Percentiles rank a stretch among this genome's conserved stretches.
Evolutionary conservation across 2,888 invertebrate species (phyloP).

Genomic region (Biston stratarius): DNA sequence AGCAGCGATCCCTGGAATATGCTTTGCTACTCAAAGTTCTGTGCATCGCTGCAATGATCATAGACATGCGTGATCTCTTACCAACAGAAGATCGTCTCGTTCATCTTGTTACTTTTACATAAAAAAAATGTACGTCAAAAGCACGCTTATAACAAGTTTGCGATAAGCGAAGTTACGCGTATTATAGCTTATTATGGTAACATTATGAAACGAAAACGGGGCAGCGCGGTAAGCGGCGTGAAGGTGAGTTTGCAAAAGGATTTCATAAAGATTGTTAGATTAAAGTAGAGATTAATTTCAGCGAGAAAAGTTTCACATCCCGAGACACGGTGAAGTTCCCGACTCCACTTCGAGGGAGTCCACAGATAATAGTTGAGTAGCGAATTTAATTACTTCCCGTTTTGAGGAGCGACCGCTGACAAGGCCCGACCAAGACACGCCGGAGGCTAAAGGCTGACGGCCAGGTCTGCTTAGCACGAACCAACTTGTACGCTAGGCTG

Average conservation of each 20-base stretch:
- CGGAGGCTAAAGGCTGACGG: constrained; percentile 20
- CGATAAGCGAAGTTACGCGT: constrained; percentile 19
- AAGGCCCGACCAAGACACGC: constrained; percentile 42
- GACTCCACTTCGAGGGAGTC: constrained; percentile 57
- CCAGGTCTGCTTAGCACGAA: constrained; percentile 16
- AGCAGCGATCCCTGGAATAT: too few species aligned
- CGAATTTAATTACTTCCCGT: constrained; percentile 82
- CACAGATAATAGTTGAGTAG: constrained; percentile 80
- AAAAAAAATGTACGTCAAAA: constrained; percentile 21
- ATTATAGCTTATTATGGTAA: constrained; percentile 21
- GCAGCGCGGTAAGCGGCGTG: constrained; percentile 17
- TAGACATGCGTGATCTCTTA: too few species aligned
- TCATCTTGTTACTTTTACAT: too few species aligned
- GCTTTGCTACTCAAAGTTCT: too few species aligned
- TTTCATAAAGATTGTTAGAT: constrained; percentile 66
- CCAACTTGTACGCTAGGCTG: constrained; percentile 14
- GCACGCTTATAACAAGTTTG: constrained; percentile 32
- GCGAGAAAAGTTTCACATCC: constrained; percentile 72
- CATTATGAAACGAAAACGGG: constrained; percentile 39
- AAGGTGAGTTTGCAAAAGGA: constrained; percentile 56
- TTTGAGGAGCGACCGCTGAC: constrained; percentile 59
- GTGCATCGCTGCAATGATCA: too few species aligned
- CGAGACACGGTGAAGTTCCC: constrained; percentile 71
- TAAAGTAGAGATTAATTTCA: constrained; percentile 72
- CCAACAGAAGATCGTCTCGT: too few species aligned